These are phyloP conservation scores for Zaprionus taronus DNA, from an alignment of 1,140 invertebrate species.

Conservation along the genomic window DNA sequence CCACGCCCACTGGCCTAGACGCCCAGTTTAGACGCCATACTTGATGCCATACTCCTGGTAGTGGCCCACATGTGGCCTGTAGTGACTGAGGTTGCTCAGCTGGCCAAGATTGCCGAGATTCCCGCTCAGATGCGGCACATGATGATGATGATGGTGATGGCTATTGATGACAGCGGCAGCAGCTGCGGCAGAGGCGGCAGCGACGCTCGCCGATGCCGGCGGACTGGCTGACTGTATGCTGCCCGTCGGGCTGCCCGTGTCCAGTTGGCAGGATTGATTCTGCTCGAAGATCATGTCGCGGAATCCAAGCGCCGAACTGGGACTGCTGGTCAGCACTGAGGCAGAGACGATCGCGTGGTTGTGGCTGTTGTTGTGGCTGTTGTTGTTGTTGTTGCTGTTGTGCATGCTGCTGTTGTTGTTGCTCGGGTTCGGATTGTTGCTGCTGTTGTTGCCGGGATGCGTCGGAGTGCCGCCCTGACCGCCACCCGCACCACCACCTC, in stretches of 20 bases:
- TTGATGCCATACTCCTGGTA: constrained; percentile 84
- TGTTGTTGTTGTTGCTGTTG: constrained; percentile 38
- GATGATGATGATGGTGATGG: constrained; percentile 81
- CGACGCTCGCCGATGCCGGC: constrained; percentile 60
- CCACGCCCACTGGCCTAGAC: not conserved
- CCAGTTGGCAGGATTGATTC: constrained; percentile 82
- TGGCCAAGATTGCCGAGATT: constrained; percentile 79
- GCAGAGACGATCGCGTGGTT: constrained; percentile 41
- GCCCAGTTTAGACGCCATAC: constrained; percentile 75
- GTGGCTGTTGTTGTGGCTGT: constrained; percentile 42
- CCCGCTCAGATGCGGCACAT: constrained; percentile 70
- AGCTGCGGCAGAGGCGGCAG: constrained; percentile 66
- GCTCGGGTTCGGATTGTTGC: constrained; percentile 47
- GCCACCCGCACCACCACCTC: not conserved
- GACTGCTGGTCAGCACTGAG: constrained; percentile 65
- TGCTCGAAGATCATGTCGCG: constrained; percentile 84
- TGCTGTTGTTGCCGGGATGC: constrained; percentile 61
- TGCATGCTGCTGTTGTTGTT: constrained; percentile 52
- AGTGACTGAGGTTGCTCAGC: constrained; percentile 81
- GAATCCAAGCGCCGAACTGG: constrained; percentile 73
- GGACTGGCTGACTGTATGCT: constrained; percentile 80
- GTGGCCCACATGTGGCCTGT: constrained; percentile 80
- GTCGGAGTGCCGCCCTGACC: constrained; percentile 66
- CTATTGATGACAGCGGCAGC: constrained; percentile 76
- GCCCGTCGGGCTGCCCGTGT: constrained; percentile 82